Base-by-base conservation (phyloP, 2,113 vertebrate species). In the Melozone crissalis region DNA sequence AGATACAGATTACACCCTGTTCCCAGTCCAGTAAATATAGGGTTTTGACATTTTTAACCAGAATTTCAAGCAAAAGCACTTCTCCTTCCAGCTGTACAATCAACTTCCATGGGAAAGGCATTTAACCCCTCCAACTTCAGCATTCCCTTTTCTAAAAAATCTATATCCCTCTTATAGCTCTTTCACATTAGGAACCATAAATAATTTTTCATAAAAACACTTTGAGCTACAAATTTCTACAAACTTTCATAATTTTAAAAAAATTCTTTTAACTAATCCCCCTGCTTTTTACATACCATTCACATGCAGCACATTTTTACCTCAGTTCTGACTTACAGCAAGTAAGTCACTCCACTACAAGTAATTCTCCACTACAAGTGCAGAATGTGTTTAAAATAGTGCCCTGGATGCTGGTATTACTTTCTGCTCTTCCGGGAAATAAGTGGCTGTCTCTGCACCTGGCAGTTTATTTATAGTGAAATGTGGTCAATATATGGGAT, bases 61-160 rank as follows among this genome's bases (percentile, higher is more conserved):
- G 11, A 43, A 90, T 55, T 94, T 86, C 86, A 84, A 78, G 47
- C 27, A 84, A 89, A 89, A 68, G 35, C 39, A 67, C 11, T 88
- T 80, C 72, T n/a, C 44, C 30, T 72, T 75, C 22, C 66, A 91
- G 24, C 35, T 59, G 35, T 80, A 31, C 19, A 83, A 52, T 78
- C 41, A 69, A 0, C 23, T 72, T 85, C 35, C 17, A 84, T 71
- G 47, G 37, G 18, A 87, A 86, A 80, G 24, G 24, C 27, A 44
- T 47, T 95, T 89, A 79, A 79, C 9, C 19, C 67, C 30, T 87
- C 62, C 54, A 87, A 73, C 10, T 39, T 41, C 39, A 86, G 15
- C n/a, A 26, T 80, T 74, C 39, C 8, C 8, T 41, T 43, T 76
- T 80, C 67, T 55, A 63, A 84, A 84, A 57, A 2, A 66, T 76